Evolutionary conservation across 2,797 vertebrate genomes (phyloP), one percentile per base, ranked within the genome.

Genomic region (Eupleurogrammus muticus): DNA sequence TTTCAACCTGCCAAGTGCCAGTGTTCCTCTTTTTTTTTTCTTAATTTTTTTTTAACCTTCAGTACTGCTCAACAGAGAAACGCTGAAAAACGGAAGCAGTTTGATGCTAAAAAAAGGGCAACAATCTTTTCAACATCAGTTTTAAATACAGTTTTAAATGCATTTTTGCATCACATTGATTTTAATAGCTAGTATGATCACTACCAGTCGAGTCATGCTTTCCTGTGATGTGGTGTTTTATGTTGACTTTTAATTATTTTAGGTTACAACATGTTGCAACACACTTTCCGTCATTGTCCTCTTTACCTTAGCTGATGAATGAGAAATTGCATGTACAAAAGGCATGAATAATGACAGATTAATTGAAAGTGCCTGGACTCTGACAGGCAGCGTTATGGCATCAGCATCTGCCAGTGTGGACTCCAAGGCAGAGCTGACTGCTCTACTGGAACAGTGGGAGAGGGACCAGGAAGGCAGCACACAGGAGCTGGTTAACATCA

Each of bases 381-480:
- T 55, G 17, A 51, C 73, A 92, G 91, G 79, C 70, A 67, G 49
- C 16, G 77, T 62, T 68, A 94, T 95, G 94, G 93, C 94, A 48
- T 92, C 92, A 50, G 92, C 89, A 66, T 89, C 90, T 79, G 92
- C 89, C 84, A 93, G 85, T 87, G 97, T 99, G 90, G 98, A 99
- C 92, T 98, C 98, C 57, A 99, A 99, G 92, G 96, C 97, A 83
- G 98, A 99, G 94, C 96, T 99, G 85, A 97, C 96, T 70, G 84
- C 97, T 87, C 90, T 99, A 84, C 92, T 99, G 87, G 98, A 99
- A 88, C 96, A 98, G 78, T 99, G 98, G 98, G 98, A 99, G 86
- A 95, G 94, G 51, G 96, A 99, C 20, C 97, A 98, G 35, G 96
- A 97, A 83, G 96, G 96, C 83, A 95, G 93, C 0, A 97, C 97